These are phyloP conservation scores for Platysteira castanea DNA, from an alignment of 2,113 vertebrate genomes.

Conservation along the genomic window DNA sequence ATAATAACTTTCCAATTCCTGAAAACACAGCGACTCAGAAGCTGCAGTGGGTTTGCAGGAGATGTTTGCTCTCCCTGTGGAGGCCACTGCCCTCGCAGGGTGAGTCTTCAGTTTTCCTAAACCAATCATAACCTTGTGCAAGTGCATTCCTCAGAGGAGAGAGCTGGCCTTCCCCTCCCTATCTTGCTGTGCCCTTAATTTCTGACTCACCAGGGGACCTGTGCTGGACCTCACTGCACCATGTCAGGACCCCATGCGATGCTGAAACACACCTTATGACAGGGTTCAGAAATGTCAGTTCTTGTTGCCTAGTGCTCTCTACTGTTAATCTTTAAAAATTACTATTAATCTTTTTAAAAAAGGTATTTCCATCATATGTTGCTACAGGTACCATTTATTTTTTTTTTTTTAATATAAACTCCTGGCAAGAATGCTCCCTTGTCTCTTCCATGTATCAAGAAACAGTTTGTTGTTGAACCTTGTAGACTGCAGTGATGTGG, in stretches of 20 bases:
- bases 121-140: background rate
- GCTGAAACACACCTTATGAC: background rate
- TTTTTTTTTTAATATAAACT: background rate
- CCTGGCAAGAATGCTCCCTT: background rate
- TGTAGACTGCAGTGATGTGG: background rate
- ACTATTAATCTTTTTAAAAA: background rate
- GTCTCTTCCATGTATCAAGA: background rate
- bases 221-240: accelerated
- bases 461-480: background rate
- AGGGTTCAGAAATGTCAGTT: background rate
- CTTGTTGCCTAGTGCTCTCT: background rate
- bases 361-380: background rate
- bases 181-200: background rate
- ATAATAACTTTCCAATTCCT: background rate
- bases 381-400: background rate
- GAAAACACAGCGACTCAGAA: background rate
- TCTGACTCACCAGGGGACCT: background rate
- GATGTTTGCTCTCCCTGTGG: accelerated
- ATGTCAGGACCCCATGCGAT: accelerated
- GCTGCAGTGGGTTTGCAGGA: accelerated
- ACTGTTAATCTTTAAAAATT: background rate
- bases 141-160: accelerated
- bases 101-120: background rate
- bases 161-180: background rate
- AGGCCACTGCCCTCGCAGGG: accelerated